Evolutionary conservation across 2,113 vertebrate genomes (phyloP).

Genomic region (Ceyx margarethae): DNA sequence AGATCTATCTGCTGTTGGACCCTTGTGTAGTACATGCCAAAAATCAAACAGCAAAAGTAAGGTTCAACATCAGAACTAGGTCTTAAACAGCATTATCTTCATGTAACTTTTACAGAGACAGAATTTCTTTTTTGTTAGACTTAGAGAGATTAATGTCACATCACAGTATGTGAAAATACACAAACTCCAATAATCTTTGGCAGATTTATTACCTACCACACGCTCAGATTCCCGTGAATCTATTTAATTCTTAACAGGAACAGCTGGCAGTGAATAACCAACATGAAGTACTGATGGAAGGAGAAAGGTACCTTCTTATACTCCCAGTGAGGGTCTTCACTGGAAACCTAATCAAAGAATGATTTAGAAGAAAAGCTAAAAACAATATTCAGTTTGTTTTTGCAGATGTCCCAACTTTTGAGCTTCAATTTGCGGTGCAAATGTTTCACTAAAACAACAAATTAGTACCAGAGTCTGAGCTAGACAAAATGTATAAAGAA

Average conservation of each 20-base stretch:
- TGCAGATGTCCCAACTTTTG: constrained; percentile 28
- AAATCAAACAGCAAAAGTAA: constrained; percentile 35
- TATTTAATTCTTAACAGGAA: constrained; percentile 48
- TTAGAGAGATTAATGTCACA: constrained; percentile 58
- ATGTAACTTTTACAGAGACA: constrained; percentile 40
- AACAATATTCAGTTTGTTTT: constrained; percentile 26
- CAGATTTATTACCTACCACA: constrained; percentile 61
- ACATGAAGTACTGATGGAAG: constrained; percentile 26
- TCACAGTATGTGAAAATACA: constrained; percentile 59
- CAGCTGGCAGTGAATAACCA: constrained; percentile 58
- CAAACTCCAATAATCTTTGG: constrained; percentile 59
- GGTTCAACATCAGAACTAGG: neutral
- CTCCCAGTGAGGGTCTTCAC: neutral
- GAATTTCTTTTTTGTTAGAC: constrained; percentile 51
- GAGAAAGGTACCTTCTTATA: constrained; percentile 11
- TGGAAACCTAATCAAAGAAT: constrained; percentile 31
- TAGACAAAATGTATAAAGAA: neutral
- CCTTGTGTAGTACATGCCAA: constrained; percentile 33
- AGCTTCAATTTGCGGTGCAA: neutral
- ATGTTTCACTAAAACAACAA: constrained; percentile 15
- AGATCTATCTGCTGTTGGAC: neutral
- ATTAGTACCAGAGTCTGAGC: neutral
- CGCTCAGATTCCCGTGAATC: constrained; percentile 37
- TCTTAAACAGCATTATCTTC: neutral
- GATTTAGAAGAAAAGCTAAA: constrained; percentile 18